phyloP scores from a whole-genome alignment of 2,797 vertebrate species.

The Aphelocoma californica region DNA sequence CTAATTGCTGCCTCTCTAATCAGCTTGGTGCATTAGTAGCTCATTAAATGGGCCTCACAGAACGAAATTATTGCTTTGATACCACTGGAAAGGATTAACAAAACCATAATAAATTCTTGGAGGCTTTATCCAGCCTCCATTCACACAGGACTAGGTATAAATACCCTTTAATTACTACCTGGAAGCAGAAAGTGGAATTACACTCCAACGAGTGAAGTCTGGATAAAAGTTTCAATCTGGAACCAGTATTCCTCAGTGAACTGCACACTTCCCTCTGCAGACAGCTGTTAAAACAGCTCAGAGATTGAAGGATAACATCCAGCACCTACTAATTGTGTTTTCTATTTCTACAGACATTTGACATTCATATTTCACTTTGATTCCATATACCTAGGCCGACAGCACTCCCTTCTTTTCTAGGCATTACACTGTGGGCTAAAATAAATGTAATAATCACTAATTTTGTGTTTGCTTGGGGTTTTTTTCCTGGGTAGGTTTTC shows the following conservation, averaged over 20 bases:
- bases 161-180: background rate
- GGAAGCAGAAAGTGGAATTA: background rate
- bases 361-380: background rate
- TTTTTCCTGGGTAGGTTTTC: background rate
- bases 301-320: background rate
- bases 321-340: background rate
- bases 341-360: background rate
- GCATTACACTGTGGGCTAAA: background rate
- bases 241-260: background rate
- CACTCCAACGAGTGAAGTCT: rapidly evolving
- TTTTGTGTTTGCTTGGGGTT: rapidly evolving
- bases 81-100: background rate
- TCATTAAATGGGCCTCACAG: background rate
- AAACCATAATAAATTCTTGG: background rate
- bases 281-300: background rate
- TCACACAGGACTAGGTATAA: background rate
- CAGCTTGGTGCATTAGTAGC: background rate
- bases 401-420: background rate
- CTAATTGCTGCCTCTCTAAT: background rate
- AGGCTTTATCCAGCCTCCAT: background rate
- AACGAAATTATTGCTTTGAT: background rate
- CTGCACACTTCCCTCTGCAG: background rate
- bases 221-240: background rate
- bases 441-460: background rate
- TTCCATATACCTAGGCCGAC: background rate